Base-by-base conservation (phyloP, 2,888 invertebrate species). In the Malthinus flaveolus region DNA sequence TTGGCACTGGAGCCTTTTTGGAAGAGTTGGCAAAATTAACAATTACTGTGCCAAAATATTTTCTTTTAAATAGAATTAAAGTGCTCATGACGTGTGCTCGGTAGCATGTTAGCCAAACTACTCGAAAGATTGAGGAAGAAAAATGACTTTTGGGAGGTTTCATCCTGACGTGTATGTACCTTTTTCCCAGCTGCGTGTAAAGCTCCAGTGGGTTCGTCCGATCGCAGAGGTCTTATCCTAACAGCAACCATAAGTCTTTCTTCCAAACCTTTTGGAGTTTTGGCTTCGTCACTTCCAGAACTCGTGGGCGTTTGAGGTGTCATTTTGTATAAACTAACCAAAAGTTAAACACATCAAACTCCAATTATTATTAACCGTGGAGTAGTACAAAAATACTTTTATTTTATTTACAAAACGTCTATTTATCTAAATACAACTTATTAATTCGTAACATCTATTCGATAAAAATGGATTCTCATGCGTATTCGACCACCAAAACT, bases 171-270 rank as follows among this genome's bases (percentile, higher is more conserved):
- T 9, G n/a, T 76, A 88, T 9, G n/a, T 76, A 88, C 93, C 86
- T 90, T 91, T 72, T 90, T 87, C 78, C 90, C 89, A 68, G 91
- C 83, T 69, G 87, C 87, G 77, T 90, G 88, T 56, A 92, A 84
- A 71, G 88, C 85, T 70, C 90, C 85, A 47, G 87, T 85, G 44
- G 86, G 83, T 80, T 96, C 96, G 71, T 88, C 88, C 34, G 82
- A 76, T 63, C 86, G 86, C 63, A 93, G 82, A 6, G 97, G 97
- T 58, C 95, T 86, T 63, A 97, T 91, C 69, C 97, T 87, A 53
- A 97, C 91, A 46, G 93, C 93, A 61, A 97, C 96, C 79, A 80
- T 79, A 23, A 80, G 68, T 44, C 77, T 68, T 61, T 80, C 80
- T 66, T 79, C 79, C 1, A 73, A 73, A 54, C 69, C 70, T 66